These are phyloP conservation scores for Elephantulus edwardii DNA, from an alignment of 2,113 vertebrate species.

Conservation along the genomic window DNA sequence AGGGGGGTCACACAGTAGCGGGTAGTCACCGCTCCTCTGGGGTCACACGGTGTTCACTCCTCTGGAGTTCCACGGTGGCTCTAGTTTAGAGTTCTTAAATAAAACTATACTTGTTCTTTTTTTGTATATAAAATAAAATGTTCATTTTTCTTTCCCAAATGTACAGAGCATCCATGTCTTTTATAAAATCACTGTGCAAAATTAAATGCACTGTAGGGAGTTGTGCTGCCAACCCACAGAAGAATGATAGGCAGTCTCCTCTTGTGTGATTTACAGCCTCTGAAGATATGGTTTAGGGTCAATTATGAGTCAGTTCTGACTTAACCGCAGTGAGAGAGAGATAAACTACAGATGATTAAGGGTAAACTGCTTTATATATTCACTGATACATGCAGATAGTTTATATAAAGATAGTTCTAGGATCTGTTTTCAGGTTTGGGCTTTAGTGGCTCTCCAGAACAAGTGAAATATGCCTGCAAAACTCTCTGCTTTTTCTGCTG, in stretches of 20 bases:
- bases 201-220: no score
- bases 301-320: no score
- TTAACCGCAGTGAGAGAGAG: no score
- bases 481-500: not conserved
- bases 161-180: not conserved
- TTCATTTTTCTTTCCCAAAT: not conserved
- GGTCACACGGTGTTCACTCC: no score
- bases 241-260: no score
- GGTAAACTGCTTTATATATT: not conserved
- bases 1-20: no score
- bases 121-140: not conserved
- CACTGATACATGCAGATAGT: not conserved
- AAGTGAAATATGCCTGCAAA: not conserved
- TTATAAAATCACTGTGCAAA: slow-evolving; percentile 18
- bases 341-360: not conserved
- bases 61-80: no score
- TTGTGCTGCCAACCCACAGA: no score
- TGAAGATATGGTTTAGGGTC: no score
- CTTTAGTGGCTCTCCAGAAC: not conserved
- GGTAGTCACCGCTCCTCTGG: no score
- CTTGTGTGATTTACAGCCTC: no score
- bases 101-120: not conserved
- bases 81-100: not conserved
- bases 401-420: not conserved
- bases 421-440: not conserved